Conservation (phyloP, 2,888 invertebrate genomes). For the Euzophera pinguis region DNA sequence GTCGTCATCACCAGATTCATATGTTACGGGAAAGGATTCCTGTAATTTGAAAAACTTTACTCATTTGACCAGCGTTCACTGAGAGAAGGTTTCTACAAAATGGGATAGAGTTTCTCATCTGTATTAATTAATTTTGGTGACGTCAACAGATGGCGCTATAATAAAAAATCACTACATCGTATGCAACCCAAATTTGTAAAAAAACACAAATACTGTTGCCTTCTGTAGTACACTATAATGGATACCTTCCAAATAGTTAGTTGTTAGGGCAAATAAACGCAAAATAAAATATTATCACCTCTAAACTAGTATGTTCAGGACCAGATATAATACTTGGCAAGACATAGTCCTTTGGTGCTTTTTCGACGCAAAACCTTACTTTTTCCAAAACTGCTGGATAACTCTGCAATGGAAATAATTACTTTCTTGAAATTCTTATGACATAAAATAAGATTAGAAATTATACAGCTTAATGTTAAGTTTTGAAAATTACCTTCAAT, state of each 20-base stretch:
- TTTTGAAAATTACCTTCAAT: slow-evolving; percentile 67
- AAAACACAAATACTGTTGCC: too few species aligned
- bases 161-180: too few species aligned
- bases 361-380: slow-evolving; percentile 56
- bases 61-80: too few species aligned
- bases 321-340: slow-evolving; percentile 54
- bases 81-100: too few species aligned
- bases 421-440: background rate
- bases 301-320: slow-evolving; percentile 36
- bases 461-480: too few species aligned
- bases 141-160: too few species aligned
- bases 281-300: slow-evolving; percentile 31
- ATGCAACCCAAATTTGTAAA: too few species aligned
- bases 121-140: too few species aligned
- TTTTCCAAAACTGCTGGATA: slow-evolving; percentile 68
- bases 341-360: slow-evolving; percentile 67
- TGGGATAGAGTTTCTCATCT: too few species aligned
- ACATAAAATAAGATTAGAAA: too few species aligned
- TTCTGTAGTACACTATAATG: too few species aligned
- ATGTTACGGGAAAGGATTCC: slow-evolving; percentile 43
- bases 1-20: slow-evolving; percentile 56
- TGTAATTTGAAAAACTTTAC: slow-evolving; percentile 20
- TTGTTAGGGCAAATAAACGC: background rate
- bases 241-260: too few species aligned
- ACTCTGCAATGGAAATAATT: slow-evolving; percentile 46